A percentile compares a stretch with the other conserved stretches of the same genome.
phyloP scores from a whole-genome alignment of 2,797 vertebrate genomes.

The Rhincodon typus region DNA sequence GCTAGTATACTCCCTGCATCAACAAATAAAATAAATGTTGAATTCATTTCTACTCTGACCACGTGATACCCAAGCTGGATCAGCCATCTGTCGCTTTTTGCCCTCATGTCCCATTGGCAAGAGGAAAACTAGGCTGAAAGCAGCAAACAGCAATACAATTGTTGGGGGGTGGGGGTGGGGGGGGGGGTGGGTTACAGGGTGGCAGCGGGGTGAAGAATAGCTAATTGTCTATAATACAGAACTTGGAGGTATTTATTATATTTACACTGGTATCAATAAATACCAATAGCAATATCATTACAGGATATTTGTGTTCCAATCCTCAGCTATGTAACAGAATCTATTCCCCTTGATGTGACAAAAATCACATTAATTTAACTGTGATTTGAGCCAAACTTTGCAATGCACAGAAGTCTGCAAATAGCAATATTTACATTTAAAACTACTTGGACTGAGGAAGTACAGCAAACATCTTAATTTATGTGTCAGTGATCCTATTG shows the following conservation, averaged over 20 bases:
- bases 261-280: neutral
- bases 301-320: neutral
- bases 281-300: neutral
- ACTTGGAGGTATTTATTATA: neutral
- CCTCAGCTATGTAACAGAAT: no score
- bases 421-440: neutral
- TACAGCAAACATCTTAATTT: neutral
- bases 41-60: neutral
- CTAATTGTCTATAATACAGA: no score
- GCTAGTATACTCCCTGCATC: neutral
- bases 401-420: neutral
- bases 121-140: neutral
- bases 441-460: neutral
- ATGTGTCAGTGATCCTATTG: no score
- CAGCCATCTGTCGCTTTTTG: conserved; percentile 12
- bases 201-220: no score
- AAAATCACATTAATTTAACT: neutral
- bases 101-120: neutral
- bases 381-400: no score
- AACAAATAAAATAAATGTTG: conserved; percentile 1
- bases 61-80: neutral
- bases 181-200: no score
- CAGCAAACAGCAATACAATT: neutral
- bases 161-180: no score
- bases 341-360: neutral